Percentiles rank a stretch among this genome's conserved stretches.
phyloP scores from a whole-genome alignment of 2,888 invertebrate species.

The Epistrophe eligans region DNA sequence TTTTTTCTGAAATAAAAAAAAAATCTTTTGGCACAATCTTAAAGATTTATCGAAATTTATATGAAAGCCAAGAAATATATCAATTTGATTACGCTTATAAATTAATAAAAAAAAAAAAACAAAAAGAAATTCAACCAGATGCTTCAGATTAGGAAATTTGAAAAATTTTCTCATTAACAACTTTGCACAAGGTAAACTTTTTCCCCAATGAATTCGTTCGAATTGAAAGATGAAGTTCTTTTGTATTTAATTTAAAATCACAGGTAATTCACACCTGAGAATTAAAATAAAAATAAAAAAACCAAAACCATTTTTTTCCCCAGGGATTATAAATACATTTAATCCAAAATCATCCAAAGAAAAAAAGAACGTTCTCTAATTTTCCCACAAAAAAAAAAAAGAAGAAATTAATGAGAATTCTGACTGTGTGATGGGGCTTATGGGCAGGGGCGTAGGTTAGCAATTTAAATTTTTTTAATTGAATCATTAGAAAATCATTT shows the following conservation, averaged over 20 bases:
- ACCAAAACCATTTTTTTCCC: not conserved
- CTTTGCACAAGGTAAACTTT: slow-evolving; percentile 14
- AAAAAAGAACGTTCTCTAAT: slow-evolving; percentile 25
- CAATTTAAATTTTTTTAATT: slow-evolving; percentile 25
- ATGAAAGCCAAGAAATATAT: not conserved
- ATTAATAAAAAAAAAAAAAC: not conserved
- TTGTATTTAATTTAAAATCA: slow-evolving; percentile 4
- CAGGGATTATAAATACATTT: not conserved
- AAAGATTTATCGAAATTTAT: not conserved
- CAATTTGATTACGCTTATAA: not conserved
- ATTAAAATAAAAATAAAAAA: not conserved
- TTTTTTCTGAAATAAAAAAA: too few relatives aligned
- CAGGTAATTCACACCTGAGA: slow-evolving; percentile 8
- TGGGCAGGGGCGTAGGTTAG: slow-evolving; percentile 3
- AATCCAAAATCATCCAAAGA: slow-evolving; percentile 7
- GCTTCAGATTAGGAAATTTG: slow-evolving; percentile 17
- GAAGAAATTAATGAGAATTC: slow-evolving; percentile 12
- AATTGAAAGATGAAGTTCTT: slow-evolving; percentile 31
- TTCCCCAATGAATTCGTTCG: not conserved
- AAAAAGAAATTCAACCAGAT: slow-evolving; percentile 5
- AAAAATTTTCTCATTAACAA: slow-evolving; percentile 28
- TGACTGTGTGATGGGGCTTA: not conserved
- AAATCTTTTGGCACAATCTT: too few relatives aligned
- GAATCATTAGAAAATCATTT: slow-evolving; percentile 15
- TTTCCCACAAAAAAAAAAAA: not conserved